Conservation (phyloP, 2,113 vertebrate genomes). For the Paraplagusia blochii region DNA sequence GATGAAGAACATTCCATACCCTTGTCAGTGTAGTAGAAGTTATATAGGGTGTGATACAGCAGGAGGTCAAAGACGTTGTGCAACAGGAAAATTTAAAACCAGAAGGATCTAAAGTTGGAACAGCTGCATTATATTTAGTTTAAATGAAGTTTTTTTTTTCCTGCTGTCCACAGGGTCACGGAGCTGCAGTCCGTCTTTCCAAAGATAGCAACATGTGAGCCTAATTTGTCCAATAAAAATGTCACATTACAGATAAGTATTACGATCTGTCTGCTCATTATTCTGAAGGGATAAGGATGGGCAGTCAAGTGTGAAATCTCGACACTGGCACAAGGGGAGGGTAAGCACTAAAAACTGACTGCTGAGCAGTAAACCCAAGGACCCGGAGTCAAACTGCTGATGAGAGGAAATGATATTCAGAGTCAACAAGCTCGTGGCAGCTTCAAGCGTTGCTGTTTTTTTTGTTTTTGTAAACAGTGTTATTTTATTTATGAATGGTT, state of each 20-base stretch:
- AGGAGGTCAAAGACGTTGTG: too few species aligned
- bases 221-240: conserved; percentile 52
- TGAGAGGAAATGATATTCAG: neutral
- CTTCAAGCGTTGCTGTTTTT: too few species aligned
- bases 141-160: conserved; percentile 19
- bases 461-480: too few species aligned
- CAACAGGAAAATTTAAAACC: conserved; percentile 4
- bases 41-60: too few species aligned
- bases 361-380: conserved; percentile 5
- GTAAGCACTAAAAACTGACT: conserved; percentile 7
- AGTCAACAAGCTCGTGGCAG: too few species aligned
- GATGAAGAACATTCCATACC: too few species aligned
- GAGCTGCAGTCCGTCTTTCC: conserved; percentile 25
- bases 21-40: too few species aligned
- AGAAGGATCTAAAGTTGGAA: conserved; percentile 3
- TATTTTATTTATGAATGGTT: too few species aligned
- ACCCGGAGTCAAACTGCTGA: neutral
- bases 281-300: conserved; percentile 26
- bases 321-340: conserved; percentile 23
- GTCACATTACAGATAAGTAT: conserved; percentile 49
- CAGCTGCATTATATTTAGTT: conserved; percentile 33
- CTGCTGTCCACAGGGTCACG: conserved; percentile 2
- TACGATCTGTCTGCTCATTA: conserved; percentile 47
- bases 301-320: conserved; percentile 43
- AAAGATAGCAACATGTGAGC: conserved; percentile 47